A percentile compares a stretch with the other conserved stretches of the same genome.
Evolutionary conservation across 2,797 vertebrate species (phyloP).

Genomic region (Anolis apletophallus): DNA sequence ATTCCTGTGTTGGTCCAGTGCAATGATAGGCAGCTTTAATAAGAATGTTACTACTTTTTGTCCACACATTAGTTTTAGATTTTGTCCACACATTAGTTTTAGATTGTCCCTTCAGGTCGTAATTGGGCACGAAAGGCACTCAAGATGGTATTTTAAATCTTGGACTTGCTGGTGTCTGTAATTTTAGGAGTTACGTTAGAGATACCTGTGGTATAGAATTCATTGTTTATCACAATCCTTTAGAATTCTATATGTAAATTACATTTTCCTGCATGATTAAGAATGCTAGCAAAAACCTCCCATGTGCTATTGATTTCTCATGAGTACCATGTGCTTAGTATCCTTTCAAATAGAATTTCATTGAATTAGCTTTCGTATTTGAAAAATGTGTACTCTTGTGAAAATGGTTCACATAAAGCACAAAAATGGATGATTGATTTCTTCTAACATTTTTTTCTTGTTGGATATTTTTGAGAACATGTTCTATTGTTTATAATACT

Average conservation of each 20-base stretch:
- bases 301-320: not conserved
- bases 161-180: not conserved
- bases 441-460: not conserved
- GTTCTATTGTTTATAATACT: not conserved
- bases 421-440: not conserved
- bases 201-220: not conserved
- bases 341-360: not conserved
- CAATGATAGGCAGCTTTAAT: slow-evolving; percentile 27
- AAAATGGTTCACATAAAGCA: not conserved
- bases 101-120: slow-evolving; percentile 4
- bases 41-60: slow-evolving; percentile 34
- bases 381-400: not conserved
- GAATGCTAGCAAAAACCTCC: slow-evolving; percentile 17
- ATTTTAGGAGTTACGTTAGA: slow-evolving; percentile 1
- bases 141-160: not conserved
- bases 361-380: not conserved
- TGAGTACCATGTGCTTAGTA: not conserved
- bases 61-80: slow-evolving; percentile 42
- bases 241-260: not conserved
- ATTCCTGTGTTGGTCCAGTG: slow-evolving; percentile 45
- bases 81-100: slow-evolving; percentile 39
- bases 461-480: not conserved
- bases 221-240: not conserved
- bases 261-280: not conserved
- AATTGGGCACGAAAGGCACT: not conserved